Evolutionary conservation across 2,888 invertebrate species (phyloP).

Genomic region (Eugnorisma glareosa): DNA sequence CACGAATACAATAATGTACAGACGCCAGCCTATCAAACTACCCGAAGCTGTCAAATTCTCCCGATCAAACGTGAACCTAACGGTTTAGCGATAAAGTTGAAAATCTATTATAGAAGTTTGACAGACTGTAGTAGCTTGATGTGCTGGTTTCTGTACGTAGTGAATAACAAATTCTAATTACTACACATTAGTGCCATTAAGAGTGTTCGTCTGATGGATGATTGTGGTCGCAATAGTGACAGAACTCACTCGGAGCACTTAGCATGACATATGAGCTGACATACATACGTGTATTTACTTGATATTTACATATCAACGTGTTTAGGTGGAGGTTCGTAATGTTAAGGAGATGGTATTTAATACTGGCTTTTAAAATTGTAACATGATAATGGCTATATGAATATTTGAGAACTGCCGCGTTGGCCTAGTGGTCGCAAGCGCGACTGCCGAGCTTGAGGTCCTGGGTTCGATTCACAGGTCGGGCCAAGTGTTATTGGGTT

Average conservation of each 20-base stretch:
- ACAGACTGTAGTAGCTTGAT: no score
- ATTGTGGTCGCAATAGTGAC: constrained; percentile 52
- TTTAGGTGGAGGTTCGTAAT: constrained; percentile 16
- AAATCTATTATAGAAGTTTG: no score
- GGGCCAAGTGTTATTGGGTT: no score
- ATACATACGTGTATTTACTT: constrained; percentile 3
- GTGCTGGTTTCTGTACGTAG: no score
- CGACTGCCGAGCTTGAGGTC: no score
- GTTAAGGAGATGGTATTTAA: constrained; percentile 2
- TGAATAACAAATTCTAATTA: constrained; percentile 39
- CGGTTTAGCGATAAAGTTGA: no score
- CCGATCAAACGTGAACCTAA: no score
- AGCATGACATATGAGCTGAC: constrained; percentile 61
- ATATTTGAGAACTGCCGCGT: neutral
- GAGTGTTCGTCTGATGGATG: constrained; percentile 50
- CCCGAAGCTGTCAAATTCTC: no score
- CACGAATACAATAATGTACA: neutral
- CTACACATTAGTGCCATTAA: constrained; percentile 45
- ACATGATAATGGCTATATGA: neutral
- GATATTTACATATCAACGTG: constrained; percentile 18
- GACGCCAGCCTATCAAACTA: no score
- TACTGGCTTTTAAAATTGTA: constrained; percentile 3
- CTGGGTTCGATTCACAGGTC: no score
- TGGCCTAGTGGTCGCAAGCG: no score
- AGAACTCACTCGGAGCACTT: constrained; percentile 56